Evolutionary conservation across 2,888 invertebrate species (phyloP).

Genomic region (Allygus modestus): DNA sequence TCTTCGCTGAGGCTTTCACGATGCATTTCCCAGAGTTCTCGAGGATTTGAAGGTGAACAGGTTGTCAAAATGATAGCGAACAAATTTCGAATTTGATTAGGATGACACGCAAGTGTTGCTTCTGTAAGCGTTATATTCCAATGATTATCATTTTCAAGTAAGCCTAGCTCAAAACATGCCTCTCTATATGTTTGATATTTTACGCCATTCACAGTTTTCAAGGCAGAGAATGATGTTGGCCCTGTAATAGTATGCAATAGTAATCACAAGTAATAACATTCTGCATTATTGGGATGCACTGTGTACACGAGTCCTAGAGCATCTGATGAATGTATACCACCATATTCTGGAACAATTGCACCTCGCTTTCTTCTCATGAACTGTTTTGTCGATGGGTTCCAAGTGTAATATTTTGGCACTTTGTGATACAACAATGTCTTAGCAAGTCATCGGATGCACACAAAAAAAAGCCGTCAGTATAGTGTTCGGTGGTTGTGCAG

Average conservation of each 20-base stretch:
- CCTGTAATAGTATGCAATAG: constrained; percentile 68
- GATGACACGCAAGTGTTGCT: constrained; percentile 65
- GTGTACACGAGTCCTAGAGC: too few relatives aligned
- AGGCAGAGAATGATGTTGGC: constrained; percentile 70
- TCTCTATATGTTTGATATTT: too few relatives aligned
- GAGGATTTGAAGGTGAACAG: constrained; percentile 69
- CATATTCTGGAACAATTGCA: too few relatives aligned
- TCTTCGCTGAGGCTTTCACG: constrained; percentile 69
- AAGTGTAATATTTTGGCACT: constrained; percentile 68
- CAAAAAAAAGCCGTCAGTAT: too few relatives aligned
- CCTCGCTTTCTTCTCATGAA: constrained; percentile 65
- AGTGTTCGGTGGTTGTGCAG: too few relatives aligned
- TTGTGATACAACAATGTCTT: constrained; percentile 66
- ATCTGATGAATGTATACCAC: too few relatives aligned
- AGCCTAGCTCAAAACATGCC: constrained; percentile 72
- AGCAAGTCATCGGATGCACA: constrained; percentile 64
- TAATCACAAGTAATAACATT: constrained; percentile 69
- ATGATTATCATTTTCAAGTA: constrained; percentile 72
- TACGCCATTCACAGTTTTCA: too few relatives aligned
- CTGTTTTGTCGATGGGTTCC: constrained; percentile 66
- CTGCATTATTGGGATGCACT: constrained; percentile 65
- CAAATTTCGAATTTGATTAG: constrained; percentile 65
- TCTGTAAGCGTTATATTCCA: too few relatives aligned
- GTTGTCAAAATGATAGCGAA: constrained; percentile 69
- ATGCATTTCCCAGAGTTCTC: constrained; percentile 69